Conservation (phyloP, 2,113 vertebrate genomes). For the Sminthopsis crassicaudata region DNA sequence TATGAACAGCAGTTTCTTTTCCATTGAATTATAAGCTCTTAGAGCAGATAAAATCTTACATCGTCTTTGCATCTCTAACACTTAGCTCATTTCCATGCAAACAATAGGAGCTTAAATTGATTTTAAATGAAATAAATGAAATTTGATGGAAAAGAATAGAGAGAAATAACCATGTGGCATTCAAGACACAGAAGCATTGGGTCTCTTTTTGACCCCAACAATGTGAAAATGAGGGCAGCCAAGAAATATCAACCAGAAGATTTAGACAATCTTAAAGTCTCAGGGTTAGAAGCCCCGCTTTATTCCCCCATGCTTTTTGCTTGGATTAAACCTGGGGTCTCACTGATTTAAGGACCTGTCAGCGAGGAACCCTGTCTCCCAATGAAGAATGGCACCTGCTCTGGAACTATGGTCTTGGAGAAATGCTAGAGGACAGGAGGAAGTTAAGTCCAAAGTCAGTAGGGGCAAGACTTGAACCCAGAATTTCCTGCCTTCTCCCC, state of each 20-base stretch:
- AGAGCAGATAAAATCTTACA: not conserved
- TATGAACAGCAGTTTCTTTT: not conserved
- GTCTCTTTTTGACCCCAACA: not conserved
- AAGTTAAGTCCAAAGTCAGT: not conserved
- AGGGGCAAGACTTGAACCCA: not conserved
- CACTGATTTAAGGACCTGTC: not conserved
- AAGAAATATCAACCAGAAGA: not conserved
- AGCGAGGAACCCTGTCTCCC: not conserved
- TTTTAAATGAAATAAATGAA: not conserved
- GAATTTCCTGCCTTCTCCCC: not conserved
- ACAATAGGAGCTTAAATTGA: not conserved
- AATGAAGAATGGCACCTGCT: not conserved
- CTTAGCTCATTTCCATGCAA: not conserved
- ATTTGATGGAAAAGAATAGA: not conserved
- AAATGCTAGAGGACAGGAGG: not conserved
- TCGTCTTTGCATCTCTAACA: not conserved
- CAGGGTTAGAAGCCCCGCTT: not conserved
- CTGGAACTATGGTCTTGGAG: not conserved
- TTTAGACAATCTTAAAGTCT: not conserved
- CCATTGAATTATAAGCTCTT: not conserved
- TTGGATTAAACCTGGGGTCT: not conserved
- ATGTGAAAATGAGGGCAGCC: not conserved
- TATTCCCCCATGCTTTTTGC: not conserved
- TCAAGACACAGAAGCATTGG: not conserved
- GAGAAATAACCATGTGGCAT: not conserved